phyloP scores from a whole-genome alignment of 2,888 invertebrate genomes.

The Noctua comes region DNA sequence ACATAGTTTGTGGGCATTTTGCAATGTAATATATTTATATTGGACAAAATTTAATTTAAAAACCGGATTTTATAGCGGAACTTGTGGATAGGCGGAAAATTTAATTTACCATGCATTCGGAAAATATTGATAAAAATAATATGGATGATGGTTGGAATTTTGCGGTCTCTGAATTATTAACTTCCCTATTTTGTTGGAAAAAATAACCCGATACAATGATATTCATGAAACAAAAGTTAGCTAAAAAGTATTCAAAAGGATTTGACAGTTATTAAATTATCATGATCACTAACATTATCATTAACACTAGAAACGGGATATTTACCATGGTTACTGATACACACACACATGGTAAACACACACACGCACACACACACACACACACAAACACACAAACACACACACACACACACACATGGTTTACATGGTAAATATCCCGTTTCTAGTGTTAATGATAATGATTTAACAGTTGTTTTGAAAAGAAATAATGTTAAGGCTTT shows the following conservation, averaged over 20 bases:
- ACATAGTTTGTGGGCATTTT: not conserved
- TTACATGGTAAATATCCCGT: no score
- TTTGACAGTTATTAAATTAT: no score
- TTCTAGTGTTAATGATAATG: no score
- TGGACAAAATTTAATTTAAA: not conserved
- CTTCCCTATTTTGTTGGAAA: not conserved
- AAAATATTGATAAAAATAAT: conserved; percentile 13
- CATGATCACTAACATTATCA: no score
- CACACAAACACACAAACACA: no score
- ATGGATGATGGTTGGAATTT: not conserved
- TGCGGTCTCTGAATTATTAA: not conserved
- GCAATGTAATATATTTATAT: not conserved
- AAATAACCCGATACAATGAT: not conserved
- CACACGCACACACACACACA: no score
- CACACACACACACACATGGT: no score
- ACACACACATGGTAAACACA: no score
- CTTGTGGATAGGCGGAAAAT: not conserved
- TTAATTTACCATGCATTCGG: conserved; percentile 1
- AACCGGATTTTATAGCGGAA: conserved; percentile 4
- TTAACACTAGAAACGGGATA: no score
- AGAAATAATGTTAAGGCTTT: conserved; percentile 1
- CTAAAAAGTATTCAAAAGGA: not conserved
- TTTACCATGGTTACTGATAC: no score
- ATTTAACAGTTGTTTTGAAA: not conserved
- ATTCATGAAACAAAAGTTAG: not conserved